phyloP scores from a whole-genome alignment of 2,888 invertebrate species.

The Lysandra bellargus region DNA sequence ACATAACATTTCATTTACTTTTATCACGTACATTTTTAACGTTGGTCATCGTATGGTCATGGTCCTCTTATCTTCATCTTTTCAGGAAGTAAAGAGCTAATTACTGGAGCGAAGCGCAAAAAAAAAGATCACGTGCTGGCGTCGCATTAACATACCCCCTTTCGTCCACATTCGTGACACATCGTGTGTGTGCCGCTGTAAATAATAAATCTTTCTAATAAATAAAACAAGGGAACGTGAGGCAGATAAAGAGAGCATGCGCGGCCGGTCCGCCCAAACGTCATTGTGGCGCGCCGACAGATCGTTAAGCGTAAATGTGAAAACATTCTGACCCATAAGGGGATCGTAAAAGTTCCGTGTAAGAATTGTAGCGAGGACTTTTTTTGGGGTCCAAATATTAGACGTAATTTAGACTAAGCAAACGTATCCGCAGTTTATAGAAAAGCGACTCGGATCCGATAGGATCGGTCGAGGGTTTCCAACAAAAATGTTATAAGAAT shows the following conservation, averaged over 20 bases:
- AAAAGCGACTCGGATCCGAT: neutral
- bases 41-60: too few relatives aligned
- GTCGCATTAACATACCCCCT: constrained; percentile 74
- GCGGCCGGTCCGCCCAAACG: constrained; percentile 78
- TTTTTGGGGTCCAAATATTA: constrained; percentile 17
- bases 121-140: constrained; percentile 69
- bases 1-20: too few relatives aligned
- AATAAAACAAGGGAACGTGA: constrained; percentile 80
- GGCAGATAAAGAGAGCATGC: constrained; percentile 73
- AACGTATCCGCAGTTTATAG: too few relatives aligned
- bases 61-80: constrained; percentile 24
- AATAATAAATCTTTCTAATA: constrained; percentile 81
- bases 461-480: too few relatives aligned
- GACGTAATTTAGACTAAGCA: neutral
- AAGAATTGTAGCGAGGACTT: constrained; percentile 28
- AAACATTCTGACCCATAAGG: constrained; percentile 71
- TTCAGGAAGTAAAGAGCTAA: constrained; percentile 47
- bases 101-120: constrained; percentile 52
- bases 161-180: constrained; percentile 76
- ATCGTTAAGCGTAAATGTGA: constrained; percentile 75
- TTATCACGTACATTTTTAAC: too few relatives aligned
- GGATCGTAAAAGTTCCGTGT: constrained; percentile 38
- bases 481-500: too few relatives aligned
- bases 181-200: constrained; percentile 77
- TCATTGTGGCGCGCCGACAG: constrained; percentile 68